A percentile compares a stretch with the other conserved stretches of the same genome.
These are phyloP conservation scores for Dusona sp. DNA, from an alignment of 2,888 invertebrate species.

Conservation along the genomic window DNA sequence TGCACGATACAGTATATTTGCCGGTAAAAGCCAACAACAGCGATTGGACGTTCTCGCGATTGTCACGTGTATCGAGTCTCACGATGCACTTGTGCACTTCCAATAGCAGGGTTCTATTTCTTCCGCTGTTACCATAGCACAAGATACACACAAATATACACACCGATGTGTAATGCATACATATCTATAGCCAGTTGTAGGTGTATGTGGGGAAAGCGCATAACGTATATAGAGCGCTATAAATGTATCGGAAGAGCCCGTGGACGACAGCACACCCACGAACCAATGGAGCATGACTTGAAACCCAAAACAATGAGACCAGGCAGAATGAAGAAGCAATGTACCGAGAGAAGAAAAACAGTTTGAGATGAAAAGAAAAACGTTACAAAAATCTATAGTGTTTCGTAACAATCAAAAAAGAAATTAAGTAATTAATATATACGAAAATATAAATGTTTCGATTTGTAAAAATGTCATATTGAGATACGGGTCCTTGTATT, in stretches of 20 bases:
- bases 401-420: not conserved
- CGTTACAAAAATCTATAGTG: not conserved
- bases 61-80: slow-evolving; percentile 69
- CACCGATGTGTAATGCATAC: not conserved
- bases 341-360: slow-evolving; percentile 27
- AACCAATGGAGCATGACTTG: slow-evolving; percentile 47
- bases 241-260: slow-evolving; percentile 51
- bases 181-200: not conserved
- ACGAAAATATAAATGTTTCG: not conserved
- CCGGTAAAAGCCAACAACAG: slow-evolving; percentile 49
- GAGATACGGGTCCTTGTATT: not conserved
- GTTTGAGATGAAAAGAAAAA: slow-evolving; percentile 14
- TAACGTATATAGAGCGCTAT: slow-evolving; percentile 25
- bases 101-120: slow-evolving; percentile 45
- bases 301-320: slow-evolving; percentile 46
- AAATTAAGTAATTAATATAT: not conserved
- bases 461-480: not conserved
- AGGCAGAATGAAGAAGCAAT: slow-evolving; percentile 25
- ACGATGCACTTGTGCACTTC: slow-evolving; percentile 52
- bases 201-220: slow-evolving; percentile 18
- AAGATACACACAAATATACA: slow-evolving; percentile 23
- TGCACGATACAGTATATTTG: slow-evolving; percentile 20
- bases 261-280: slow-evolving; percentile 33
- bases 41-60: slow-evolving; percentile 63
- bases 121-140: slow-evolving; percentile 25